phyloP scores from a whole-genome alignment of 2,113 vertebrate genomes.

The Hylia prasina region DNA sequence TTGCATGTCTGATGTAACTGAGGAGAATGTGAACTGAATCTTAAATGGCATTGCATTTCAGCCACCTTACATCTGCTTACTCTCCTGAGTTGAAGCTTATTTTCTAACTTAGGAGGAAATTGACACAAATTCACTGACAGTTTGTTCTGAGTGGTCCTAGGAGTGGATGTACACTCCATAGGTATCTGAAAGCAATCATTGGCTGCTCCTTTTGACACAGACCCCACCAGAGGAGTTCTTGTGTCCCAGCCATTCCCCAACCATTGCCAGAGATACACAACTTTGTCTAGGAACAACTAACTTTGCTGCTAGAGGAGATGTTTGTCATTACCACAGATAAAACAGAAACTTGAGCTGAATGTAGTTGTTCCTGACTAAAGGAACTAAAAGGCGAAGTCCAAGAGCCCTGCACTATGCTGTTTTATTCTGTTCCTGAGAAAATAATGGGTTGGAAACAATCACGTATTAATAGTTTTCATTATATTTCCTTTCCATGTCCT shows the following conservation, averaged over 20 bases:
- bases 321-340: not conserved
- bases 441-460: constrained; percentile 21
- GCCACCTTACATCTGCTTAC: not conserved
- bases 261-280: not conserved
- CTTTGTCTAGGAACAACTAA: not conserved
- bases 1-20: not conserved
- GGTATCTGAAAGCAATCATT: not conserved
- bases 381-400: not conserved
- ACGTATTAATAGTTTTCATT: not conserved
- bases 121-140: not conserved
- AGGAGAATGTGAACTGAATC: not conserved
- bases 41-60: not conserved
- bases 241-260: not conserved
- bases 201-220: not conserved
- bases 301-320: not conserved
- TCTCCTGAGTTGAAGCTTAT: not conserved
- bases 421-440: constrained; percentile 40
- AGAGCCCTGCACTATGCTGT: not conserved
- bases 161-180: not conserved
- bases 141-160: not conserved
- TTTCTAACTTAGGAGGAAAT: not conserved
- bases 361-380: not conserved
- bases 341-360: not conserved
- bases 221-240: not conserved
- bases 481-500: not conserved